Conservation (phyloP, 2,888 invertebrate species). For the Spialia ferax region DNA sequence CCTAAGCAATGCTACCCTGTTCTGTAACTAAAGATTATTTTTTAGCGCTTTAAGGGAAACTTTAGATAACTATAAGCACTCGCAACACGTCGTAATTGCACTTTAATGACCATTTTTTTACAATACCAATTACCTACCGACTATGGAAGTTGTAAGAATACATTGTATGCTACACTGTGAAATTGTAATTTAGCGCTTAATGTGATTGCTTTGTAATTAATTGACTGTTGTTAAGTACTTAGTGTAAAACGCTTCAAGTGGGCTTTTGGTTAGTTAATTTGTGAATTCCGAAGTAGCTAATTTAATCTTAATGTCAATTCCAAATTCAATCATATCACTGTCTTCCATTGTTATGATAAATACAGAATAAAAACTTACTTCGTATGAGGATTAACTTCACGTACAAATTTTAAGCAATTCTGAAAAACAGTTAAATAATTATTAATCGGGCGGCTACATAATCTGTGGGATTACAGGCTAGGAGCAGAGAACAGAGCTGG, state of each 20-base stretch:
- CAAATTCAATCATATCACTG: background rate
- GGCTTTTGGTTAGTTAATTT: too few species aligned
- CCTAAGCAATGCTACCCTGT: too few species aligned
- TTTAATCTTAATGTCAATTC: too few species aligned
- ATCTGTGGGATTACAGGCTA: conserved; percentile 62
- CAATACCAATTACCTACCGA: too few species aligned
- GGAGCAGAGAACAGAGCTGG: conserved; percentile 52
- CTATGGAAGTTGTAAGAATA: background rate
- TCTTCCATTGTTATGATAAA: background rate
- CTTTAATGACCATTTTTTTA: background rate
- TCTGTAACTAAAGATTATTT: too few species aligned
- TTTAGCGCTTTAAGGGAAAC: too few species aligned
- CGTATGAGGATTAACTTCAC: background rate
- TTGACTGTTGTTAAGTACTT: too few species aligned
- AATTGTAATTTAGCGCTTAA: background rate
- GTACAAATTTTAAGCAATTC: background rate
- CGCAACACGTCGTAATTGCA: background rate
- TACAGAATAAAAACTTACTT: background rate
- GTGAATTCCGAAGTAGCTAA: too few species aligned
- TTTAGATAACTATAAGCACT: background rate
- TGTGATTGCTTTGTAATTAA: too few species aligned
- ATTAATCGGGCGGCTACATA: conserved; percentile 49
- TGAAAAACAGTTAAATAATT: conserved; percentile 47
- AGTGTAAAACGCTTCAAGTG: too few species aligned
- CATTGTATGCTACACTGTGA: background rate